Evolutionary conservation across 2,888 invertebrate genomes (phyloP).

Genomic region (Macrophya annulata): DNA sequence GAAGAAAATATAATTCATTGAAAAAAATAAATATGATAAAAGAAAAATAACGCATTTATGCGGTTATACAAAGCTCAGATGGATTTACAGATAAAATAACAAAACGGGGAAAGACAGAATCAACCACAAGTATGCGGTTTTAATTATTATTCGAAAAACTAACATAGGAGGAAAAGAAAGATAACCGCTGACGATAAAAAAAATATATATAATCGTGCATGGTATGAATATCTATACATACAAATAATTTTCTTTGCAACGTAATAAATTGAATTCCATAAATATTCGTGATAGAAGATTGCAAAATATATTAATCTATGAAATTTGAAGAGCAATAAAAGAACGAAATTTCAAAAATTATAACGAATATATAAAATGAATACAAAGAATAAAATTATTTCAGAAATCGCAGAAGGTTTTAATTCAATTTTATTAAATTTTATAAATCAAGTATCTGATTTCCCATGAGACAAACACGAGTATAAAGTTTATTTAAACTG

Average conservation of each 20-base stretch:
- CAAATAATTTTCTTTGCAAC: no score
- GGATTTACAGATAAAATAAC: not conserved
- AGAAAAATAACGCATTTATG: not conserved
- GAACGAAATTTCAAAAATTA: no score
- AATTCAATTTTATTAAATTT: not conserved
- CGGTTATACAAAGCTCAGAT: not conserved
- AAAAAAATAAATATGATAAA: not conserved
- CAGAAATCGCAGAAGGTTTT: no score
- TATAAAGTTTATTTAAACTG: not conserved
- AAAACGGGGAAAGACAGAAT: not conserved
- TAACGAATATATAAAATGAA: no score
- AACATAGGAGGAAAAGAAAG: no score
- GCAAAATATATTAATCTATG: not conserved
- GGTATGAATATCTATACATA: no score
- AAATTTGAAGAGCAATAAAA: not conserved
- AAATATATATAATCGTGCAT: not conserved
- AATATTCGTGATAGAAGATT: no score
- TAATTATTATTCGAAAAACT: not conserved
- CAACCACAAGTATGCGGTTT: conserved; percentile 5
- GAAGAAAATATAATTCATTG: not conserved
- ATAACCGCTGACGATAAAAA: not conserved
- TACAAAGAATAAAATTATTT: not conserved
- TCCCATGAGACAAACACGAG: not conserved
- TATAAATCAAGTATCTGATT: not conserved
- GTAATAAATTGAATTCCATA: not conserved